Evolutionary conservation across 2,797 vertebrate genomes (phyloP), one percentile per base, ranked within the genome.

Genomic region (Chaunax sp.): DNA sequence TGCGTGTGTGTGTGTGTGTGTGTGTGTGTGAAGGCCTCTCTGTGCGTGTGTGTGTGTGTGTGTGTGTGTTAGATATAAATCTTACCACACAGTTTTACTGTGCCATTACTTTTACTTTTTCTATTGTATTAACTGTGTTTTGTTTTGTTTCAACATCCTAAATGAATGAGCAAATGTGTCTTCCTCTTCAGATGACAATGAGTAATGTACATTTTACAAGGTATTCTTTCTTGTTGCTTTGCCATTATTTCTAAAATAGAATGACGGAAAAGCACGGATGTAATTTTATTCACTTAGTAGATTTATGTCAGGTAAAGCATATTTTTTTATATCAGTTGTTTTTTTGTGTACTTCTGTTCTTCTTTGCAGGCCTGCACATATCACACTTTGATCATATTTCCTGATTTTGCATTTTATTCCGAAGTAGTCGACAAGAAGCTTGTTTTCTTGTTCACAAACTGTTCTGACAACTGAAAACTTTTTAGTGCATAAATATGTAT

Each of bases 101-200:
- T 16, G 10, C 11, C 23, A 8, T 14, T 30, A 25, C 0, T 35
- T 22, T 30, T 38, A 15, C 12, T 9, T 16, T 9, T 16, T 30
- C 51, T 38, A 5, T 30, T 4, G 28, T 37, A 37, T 37, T 11
- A 13, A 3, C 3, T 14, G 13, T 37, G 35, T 11, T 11, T 14
- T 11, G 35, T 30, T 26, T 46, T 18, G 14, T 35, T 16, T 38
- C 2, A 50, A 10, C 0, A 22, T 38, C 23, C 5, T 28, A 65
- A 64, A 70, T 71, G 2, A 60, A 64, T 53, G 16, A 55, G 18
- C 12, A 62, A 54, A 38, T 15, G 18, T 25, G 5, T 41, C 26
- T 57, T 25, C 14, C 35, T 37, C 22, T 63, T 47, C 16, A 61
- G 15, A 57, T 20, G 19, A 47, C 19, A 26, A n/a, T 25, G 53